A percentile compares a stretch with the other conserved stretches of the same genome.
Conservation (phyloP, 1,140 invertebrate species). For the Oryctes rhinoceros region DNA sequence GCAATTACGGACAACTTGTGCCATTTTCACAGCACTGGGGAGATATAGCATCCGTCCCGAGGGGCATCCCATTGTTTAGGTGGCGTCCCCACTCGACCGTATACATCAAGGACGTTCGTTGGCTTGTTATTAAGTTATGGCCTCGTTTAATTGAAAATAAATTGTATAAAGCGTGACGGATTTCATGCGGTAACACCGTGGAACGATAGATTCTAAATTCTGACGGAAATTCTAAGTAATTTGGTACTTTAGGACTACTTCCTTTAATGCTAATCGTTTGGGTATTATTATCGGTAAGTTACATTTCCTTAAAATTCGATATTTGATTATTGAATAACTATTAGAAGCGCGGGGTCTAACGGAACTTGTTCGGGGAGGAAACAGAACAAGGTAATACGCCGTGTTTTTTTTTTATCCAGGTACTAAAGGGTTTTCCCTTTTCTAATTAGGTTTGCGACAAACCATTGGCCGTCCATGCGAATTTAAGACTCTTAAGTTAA, state of each 20-base stretch:
- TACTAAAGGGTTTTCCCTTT: too few species aligned
- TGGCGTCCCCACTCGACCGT: slow-evolving; percentile 1
- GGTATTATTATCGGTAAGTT: too few species aligned
- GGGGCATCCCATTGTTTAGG: neutral
- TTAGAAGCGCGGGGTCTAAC: too few species aligned
- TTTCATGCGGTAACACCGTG: neutral
- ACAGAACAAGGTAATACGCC: too few species aligned
- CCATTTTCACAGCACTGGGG: slow-evolving; percentile 1
- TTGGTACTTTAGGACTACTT: neutral
- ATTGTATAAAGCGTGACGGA: neutral
- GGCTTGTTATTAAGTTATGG: slow-evolving; percentile 27
- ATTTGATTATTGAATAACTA: too few species aligned
- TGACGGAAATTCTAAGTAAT: slow-evolving; percentile 3
- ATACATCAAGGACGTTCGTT: slow-evolving; percentile 27
- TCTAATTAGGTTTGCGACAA: too few species aligned
- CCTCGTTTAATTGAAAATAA: slow-evolving; percentile 23
- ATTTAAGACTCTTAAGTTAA: too few species aligned
- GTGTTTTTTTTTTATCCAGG: too few species aligned
- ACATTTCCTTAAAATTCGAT: too few species aligned
- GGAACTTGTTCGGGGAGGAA: too few species aligned
- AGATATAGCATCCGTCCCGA: neutral
- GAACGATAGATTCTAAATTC: neutral
- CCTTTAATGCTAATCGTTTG: too few species aligned
- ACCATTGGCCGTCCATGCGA: too few species aligned
- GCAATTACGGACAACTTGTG: slow-evolving; percentile 22